phyloP scores from a whole-genome alignment of 64 coral and sea anemone genomes.

The Porites lutea region DNA sequence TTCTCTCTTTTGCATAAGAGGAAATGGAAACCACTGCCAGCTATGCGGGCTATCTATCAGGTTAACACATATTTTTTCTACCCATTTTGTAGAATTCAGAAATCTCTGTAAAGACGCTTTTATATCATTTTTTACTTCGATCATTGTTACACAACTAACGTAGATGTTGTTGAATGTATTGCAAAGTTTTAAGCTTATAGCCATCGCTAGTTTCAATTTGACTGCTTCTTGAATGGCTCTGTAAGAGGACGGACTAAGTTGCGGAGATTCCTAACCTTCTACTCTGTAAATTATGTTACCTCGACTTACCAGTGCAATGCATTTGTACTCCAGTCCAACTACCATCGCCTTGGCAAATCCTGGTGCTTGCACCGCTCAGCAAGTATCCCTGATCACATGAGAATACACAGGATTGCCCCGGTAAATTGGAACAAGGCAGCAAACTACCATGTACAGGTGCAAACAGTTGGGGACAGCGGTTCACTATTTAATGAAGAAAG shows the following conservation, averaged over 20 bases:
- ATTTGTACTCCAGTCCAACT: slow-evolving; percentile 82
- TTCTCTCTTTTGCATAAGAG: too few species aligned
- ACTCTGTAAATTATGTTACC: too few species aligned
- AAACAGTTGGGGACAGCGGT: slow-evolving; percentile 4
- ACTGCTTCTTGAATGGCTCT: not conserved
- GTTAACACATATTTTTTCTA: too few species aligned
- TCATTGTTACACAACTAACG: too few species aligned
- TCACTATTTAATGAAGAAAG: not conserved
- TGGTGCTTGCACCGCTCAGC: slow-evolving; percentile 47
- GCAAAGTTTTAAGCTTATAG: too few species aligned
- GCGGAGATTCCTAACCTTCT: not conserved
- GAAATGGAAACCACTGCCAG: too few species aligned
- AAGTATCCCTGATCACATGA: slow-evolving; percentile 71
- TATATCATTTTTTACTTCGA: too few species aligned
- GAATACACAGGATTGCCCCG: slow-evolving; percentile 51
- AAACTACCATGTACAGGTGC: slow-evolving; percentile 12
- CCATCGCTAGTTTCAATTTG: too few species aligned
- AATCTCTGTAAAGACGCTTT: too few species aligned
- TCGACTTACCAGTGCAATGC: slow-evolving; percentile 75
- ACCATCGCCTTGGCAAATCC: slow-evolving; percentile 82
- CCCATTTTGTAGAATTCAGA: too few species aligned
- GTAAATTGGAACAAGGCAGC: slow-evolving; percentile 32
- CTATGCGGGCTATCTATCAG: too few species aligned
- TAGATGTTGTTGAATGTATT: too few species aligned
- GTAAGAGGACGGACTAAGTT: not conserved